Evolutionary conservation across 2,113 vertebrate species (phyloP), one percentile per base, ranked within the genome.

Genomic region (Grus americana): DNA sequence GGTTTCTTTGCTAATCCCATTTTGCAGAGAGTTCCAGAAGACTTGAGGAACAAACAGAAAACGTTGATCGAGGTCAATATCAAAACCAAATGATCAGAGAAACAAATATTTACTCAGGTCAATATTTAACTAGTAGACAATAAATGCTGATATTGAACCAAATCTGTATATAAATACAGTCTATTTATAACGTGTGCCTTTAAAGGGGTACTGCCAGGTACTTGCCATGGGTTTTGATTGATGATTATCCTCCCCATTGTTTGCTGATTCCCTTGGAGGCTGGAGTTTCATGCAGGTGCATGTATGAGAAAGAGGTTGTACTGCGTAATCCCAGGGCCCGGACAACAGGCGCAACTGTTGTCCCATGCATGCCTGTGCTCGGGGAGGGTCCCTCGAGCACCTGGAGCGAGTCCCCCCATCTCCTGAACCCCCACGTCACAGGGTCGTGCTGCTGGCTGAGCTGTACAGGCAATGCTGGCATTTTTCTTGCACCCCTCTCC

Each of bases 51-150:
- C 94, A 94, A 96, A 97, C 92, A 96, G 90, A 95, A 85, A 97
- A 94, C 93, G 94, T 96, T 50, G 66, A 88, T 96, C 17, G 93
- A 94, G 97, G 93, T 95, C 87, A 93, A 93, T 97, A 97, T 96
- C 97, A 97, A 97, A 97, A 55, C 95, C 95, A 96, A 97, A 96
- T 94, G 91, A 97, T 97, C 97, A 95, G 87, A 94, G 97, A 94
- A 79, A 94, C 97, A 97, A 97, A 97, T 97, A 97, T 97, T 97
- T 97, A 93, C 96, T 46, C 88, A 78, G 74, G 97, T 97, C 97
- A 97, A 97, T 97, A 97, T 97, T 97, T 97, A 97, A 97, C 97
- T 87, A 97, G 95, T 85, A 95, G 87, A 97, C 97, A 97, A 97
- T 97, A 97, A 97, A 97, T 72, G 94, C 91, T 96, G 97, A 96